Base-by-base conservation (phyloP, 2,113 vertebrate genomes). In the Aptenodytes patagonicus region DNA sequence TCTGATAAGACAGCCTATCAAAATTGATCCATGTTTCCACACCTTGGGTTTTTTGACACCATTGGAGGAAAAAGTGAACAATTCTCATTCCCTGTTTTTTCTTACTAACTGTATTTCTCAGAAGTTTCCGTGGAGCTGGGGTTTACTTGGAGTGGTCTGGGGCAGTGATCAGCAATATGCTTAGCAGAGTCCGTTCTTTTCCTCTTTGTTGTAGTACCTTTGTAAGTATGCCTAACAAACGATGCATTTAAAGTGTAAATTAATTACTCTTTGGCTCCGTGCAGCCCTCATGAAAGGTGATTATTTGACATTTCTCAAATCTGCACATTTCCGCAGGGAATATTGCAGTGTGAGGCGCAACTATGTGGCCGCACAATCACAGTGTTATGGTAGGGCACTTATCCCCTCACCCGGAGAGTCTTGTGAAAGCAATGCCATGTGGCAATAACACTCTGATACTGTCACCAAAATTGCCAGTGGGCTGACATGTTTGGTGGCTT, bases 261-360 rank as follows among this genome's bases (percentile, higher is more conserved):
- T 20, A 49, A 79, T 46, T 18, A 32, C 17, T 17, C 18, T 71
- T 64, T 46, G 61, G 28, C 42, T 77, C 28, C 20, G 3, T 13
- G 32, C 36, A 69, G 75, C 36, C 54, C 25, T 69, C 12, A 1
- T 28, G 36, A 46, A 64, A 76, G 49, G 36, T 9, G 55, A 11
- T 51, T 31, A 32, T 29, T 47, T 64, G 4, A 25, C 18, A 13
- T 75, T 44, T 69, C 61, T 88, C 49, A 24, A 57, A 17, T 9
- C 55, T 7, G 15, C 38, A 10, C 1, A 0, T 51, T 68, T 22
- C 62, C 2, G 0, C 38, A 17, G 51, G 55, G 29, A 40, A 20
- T 34, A 34, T 31, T 5, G 1, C 25, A 32, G 54, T 2, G 7
- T 29, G 22, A 44, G 47, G 32, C 0, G 0, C 12, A 21, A 8